A percentile compares a stretch with the other conserved stretches of the same genome.
Conservation (phyloP, 2,113 vertebrate genomes). For the Stictonetta naevosa region DNA sequence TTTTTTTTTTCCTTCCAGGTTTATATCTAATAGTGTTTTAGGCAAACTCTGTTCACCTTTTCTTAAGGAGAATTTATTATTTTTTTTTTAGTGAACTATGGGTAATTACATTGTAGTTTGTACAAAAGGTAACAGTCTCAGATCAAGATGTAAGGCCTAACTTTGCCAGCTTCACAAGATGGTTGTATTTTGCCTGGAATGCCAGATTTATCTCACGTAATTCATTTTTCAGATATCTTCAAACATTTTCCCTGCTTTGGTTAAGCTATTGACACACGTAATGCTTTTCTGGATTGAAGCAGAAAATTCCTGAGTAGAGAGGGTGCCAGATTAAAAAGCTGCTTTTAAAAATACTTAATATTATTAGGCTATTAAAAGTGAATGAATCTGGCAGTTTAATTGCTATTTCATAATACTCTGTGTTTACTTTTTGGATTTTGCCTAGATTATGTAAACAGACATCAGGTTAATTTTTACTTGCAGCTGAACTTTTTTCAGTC, state of each 20-base stretch:
- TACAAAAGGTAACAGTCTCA: not conserved
- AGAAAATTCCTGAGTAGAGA: constrained; percentile 10
- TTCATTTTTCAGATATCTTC: not conserved
- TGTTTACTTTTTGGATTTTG: not conserved
- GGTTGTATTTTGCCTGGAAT: not conserved
- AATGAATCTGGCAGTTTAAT: constrained; percentile 4
- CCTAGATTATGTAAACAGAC: constrained; percentile 22
- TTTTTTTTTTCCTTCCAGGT: not conserved
- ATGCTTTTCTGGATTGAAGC: constrained; percentile 25
- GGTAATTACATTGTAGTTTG: not conserved
- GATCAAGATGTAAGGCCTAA: not conserved
- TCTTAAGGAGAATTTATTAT: not conserved
- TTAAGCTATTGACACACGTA: not conserved
- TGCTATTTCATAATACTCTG: not conserved
- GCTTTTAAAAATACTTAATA: not conserved
- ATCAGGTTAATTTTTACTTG: constrained; percentile 31
- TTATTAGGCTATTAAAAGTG: not conserved
- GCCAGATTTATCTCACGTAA: not conserved
- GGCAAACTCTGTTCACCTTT: not conserved
- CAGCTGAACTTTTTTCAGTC: not conserved
- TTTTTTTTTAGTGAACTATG: not conserved
- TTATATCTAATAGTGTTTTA: not conserved
- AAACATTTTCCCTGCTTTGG: not conserved
- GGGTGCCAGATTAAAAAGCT: not conserved
- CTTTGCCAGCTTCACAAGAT: not conserved